Evolutionary conservation across 2,888 invertebrate genomes (phyloP).

Genomic region (Ctena decussata): DNA sequence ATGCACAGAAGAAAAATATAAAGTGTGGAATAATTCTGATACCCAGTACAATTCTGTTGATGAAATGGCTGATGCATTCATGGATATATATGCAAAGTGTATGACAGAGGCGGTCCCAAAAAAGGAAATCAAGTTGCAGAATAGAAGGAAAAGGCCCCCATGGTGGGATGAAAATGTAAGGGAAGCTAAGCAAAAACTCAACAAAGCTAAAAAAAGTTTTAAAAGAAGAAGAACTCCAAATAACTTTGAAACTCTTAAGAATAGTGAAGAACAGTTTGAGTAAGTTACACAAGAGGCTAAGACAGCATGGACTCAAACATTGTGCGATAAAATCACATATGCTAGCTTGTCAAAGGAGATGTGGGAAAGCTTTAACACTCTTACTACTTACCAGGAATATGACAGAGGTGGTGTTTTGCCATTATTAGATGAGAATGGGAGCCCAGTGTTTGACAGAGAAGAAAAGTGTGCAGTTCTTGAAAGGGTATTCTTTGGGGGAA

Average conservation of each 20-base stretch:
- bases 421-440: not conserved
- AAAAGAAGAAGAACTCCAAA: not conserved
- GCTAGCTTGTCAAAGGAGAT: slow-evolving; percentile 1
- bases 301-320: not conserved
- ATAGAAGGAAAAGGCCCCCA: slow-evolving; percentile 15
- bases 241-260: not conserved
- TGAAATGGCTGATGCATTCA: slow-evolving; percentile 11
- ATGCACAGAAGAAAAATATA: not conserved
- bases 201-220: slow-evolving; percentile 7
- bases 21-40: slow-evolving; percentile 1
- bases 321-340: slow-evolving; percentile 6
- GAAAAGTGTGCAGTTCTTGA: slow-evolving; percentile 16
- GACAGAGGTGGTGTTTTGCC: slow-evolving; percentile 1
- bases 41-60: not conserved
- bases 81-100: slow-evolving; percentile 11
- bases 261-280: not conserved
- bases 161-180: not conserved
- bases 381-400: slow-evolving; percentile 2
- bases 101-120: no score
- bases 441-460: not conserved
- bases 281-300: not conserved
- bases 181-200: not conserved
- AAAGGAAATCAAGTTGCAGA: not conserved
- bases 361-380: slow-evolving; percentile 10
- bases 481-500: no score